Evolutionary conservation across 1,140 invertebrate species (phyloP).

Genomic region (Lamellibrachia luymesi): DNA sequence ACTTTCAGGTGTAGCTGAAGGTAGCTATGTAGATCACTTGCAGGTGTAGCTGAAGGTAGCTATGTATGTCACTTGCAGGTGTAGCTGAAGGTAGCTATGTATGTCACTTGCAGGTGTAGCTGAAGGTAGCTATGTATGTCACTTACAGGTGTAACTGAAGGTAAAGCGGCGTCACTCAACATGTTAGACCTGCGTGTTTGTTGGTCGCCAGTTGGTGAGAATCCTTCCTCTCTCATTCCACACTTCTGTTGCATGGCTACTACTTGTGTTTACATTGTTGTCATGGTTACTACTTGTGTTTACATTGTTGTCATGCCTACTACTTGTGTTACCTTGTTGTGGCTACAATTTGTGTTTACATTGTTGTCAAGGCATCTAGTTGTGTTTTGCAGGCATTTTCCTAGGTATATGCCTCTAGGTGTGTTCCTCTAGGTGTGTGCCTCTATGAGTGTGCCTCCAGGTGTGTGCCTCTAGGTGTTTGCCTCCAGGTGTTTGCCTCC

Average conservation of each 20-base stretch:
- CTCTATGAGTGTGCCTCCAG: no score
- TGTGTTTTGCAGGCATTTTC: neutral
- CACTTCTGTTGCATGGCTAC: constrained; percentile 64
- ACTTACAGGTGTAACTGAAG: constrained; percentile 11
- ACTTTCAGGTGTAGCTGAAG: no score
- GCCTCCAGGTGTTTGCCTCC: no score
- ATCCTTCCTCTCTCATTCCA: constrained; percentile 21
- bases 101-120: no score
- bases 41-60: neutral
- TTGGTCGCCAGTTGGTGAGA: constrained; percentile 9
- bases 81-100: no score
- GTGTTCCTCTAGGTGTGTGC: no score
- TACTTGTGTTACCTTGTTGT: neutral
- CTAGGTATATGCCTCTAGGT: no score
- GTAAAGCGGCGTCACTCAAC: constrained; percentile 16
- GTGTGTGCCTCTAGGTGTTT: no score
- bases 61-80: neutral
- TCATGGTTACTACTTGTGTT: neutral
- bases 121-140: neutral
- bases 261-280: neutral
- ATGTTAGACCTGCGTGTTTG: constrained; percentile 2
- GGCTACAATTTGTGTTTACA: neutral
- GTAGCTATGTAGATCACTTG: no score
- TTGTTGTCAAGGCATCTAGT: neutral
- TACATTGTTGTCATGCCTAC: neutral